A percentile compares a stretch with the other conserved stretches of the same genome.
phyloP scores from a whole-genome alignment of 2,888 invertebrate genomes.

The Tenthredo notha region DNA sequence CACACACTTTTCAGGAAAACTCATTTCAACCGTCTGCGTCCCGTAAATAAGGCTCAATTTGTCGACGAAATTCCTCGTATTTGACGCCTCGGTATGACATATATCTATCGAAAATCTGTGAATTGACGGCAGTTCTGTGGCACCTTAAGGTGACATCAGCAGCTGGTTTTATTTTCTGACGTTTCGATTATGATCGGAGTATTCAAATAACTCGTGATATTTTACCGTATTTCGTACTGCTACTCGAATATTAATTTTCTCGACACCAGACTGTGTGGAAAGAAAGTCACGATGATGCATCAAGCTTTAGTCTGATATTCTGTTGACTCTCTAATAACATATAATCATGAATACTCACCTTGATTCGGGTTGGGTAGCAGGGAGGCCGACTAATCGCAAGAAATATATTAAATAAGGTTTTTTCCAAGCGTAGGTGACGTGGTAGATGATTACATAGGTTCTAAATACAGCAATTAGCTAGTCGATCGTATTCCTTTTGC shows the following conservation, averaged over 20 bases:
- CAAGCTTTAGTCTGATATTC: background rate
- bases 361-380: background rate
- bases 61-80: no score
- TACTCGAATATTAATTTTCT: background rate
- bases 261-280: background rate
- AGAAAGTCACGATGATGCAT: background rate
- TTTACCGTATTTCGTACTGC: background rate
- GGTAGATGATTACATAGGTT: slow-evolving; percentile 18
- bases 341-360: background rate
- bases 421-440: slow-evolving; percentile 3
- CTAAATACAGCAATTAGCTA: slow-evolving; percentile 10
- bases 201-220: background rate
- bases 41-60: no score
- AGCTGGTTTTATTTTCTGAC: background rate
- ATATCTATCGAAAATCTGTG: no score
- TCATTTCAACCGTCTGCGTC: no score
- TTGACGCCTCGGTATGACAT: no score
- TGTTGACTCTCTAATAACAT: background rate
- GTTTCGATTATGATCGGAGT: background rate
- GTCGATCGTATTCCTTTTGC: background rate
- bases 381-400: background rate
- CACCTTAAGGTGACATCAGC: background rate
- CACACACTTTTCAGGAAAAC: no score
- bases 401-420: slow-evolving; percentile 19
- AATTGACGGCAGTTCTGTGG: no score